Percentiles rank a stretch among this genome's conserved stretches.
These are phyloP conservation scores for Hirtodrosophila cameraria DNA, from an alignment of 2,888 invertebrate genomes.

Conservation along the genomic window DNA sequence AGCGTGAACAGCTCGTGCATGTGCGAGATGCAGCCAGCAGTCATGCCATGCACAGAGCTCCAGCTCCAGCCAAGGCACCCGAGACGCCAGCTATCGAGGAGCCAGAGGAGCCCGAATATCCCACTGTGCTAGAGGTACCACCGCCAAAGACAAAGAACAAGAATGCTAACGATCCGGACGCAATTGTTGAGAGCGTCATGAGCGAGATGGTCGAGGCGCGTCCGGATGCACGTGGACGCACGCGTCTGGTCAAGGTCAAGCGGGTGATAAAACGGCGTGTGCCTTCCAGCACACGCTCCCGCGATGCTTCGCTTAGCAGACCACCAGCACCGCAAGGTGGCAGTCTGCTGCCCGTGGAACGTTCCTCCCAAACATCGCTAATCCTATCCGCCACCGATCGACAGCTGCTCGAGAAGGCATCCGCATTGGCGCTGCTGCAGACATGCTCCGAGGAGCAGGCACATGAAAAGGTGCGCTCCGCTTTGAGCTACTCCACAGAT, in stretches of 20 bases:
- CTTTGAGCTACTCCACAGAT: slow-evolving; percentile 90
- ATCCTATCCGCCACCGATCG: slow-evolving; percentile 51
- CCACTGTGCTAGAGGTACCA: slow-evolving; percentile 53
- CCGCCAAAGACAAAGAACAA: slow-evolving; percentile 47
- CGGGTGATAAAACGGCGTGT: slow-evolving; percentile 80
- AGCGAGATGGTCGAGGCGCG: slow-evolving; percentile 79
- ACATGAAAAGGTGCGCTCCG: slow-evolving; percentile 88
- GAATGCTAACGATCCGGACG: slow-evolving; percentile 42
- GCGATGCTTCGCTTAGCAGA: slow-evolving; percentile 78
- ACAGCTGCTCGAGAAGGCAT: slow-evolving; percentile 56
- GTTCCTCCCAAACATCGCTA: slow-evolving; percentile 43
- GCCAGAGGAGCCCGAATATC: slow-evolving; percentile 54
- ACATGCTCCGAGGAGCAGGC: slow-evolving; percentile 85
- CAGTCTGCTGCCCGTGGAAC: slow-evolving; percentile 13
- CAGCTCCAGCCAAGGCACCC: slow-evolving; percentile 31
- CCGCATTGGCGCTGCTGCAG: slow-evolving; percentile 81
- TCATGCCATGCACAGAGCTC: slow-evolving; percentile 62
- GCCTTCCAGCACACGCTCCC: slow-evolving; percentile 81
- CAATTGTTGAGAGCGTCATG: slow-evolving; percentile 57
- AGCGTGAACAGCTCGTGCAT: slow-evolving; percentile 80
- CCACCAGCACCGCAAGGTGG: slow-evolving; percentile 34
- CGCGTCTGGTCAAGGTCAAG: slow-evolving; percentile 81
- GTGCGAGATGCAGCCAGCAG: slow-evolving; percentile 77
- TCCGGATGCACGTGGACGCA: slow-evolving; percentile 82
- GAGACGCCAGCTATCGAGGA: slow-evolving; percentile 62